Conservation (phyloP, 2,888 invertebrate genomes). For the Crioceris asparagi region DNA sequence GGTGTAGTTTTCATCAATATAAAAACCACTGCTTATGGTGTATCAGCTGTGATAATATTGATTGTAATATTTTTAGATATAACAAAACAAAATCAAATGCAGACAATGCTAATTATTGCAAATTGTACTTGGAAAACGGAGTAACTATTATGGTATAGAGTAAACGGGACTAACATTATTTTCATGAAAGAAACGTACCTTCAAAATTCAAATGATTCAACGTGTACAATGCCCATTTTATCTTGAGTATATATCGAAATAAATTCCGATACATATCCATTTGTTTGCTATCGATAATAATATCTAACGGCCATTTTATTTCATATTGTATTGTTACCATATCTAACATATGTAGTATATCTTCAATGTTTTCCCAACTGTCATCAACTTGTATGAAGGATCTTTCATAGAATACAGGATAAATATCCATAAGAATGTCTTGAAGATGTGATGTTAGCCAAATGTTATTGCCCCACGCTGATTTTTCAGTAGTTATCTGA, state of each 20-base stretch:
- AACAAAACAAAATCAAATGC: neutral
- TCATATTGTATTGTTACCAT: constrained; percentile 27
- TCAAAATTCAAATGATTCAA: constrained; percentile 30
- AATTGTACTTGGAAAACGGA: too few relatives aligned
- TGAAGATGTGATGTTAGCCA: constrained; percentile 33
- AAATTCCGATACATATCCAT: constrained; percentile 29
- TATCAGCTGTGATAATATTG: too few relatives aligned
- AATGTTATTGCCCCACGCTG: constrained; percentile 32
- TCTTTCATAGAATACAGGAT: constrained; percentile 31
- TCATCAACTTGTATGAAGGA: constrained; percentile 27
- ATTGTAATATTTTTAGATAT: too few relatives aligned
- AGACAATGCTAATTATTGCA: neutral
- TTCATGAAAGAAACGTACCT: constrained; percentile 21
- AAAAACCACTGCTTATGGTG: too few relatives aligned
- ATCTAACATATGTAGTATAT: constrained; percentile 27
- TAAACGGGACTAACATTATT: neutral
- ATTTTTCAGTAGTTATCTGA: too few relatives aligned
- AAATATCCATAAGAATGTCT: constrained; percentile 33
- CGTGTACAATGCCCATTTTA: constrained; percentile 35
- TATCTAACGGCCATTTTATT: constrained; percentile 33
- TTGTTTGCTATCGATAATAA: constrained; percentile 30
- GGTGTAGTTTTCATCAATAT: too few relatives aligned
- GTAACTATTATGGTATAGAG: too few relatives aligned
- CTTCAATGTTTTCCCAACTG: constrained; percentile 22
- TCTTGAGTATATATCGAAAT: constrained; percentile 32